Evolutionary conservation across 1,140 invertebrate species (phyloP), one percentile per base, ranked within the genome.

Genomic region (Myzus persicae): DNA sequence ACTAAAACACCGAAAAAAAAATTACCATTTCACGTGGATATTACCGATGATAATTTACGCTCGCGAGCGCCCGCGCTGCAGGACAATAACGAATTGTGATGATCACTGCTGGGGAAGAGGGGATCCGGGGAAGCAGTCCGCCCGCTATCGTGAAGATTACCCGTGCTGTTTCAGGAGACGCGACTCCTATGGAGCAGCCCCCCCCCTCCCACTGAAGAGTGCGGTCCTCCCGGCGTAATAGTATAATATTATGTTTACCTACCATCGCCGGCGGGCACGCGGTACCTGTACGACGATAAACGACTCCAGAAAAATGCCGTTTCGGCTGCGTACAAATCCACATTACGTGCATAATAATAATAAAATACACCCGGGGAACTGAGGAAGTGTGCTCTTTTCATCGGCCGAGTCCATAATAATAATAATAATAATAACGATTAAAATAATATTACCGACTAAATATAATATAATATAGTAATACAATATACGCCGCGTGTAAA

Each of bases 261-360:
- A 84, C 40, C 38, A 84, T 84, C 22, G 7, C 14, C 59, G 18
- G 59, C 59, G 9, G 26, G 48, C 48, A 51, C 48, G 22, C 20
- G 48, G 48, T 51, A 51, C 48, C 20, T 51, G 1, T 7, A n/a
- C 8, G 7, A 48, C 40, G 40, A 48, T 46, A 88, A 48, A 88
- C 87, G 87, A 36, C n/a, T 51, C 87, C n/a, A 14, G n/a, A 51
- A 88, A 87, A 88, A 88, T 51, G n/a, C 44, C 42, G 87, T 88
- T 88, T 88, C 40, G 84, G 4, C 42, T 42, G 26, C 38, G 5
- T 85, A 85, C 38, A 76, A 76, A 76, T 40, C 81, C 81, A 2
- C 81, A 40, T 82, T 82, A 40, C 36, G 7, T 40, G 8, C 38
- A 82, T 40, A 40, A 9, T 36, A 38, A 82, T 82, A 51, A 48